phyloP scores from a whole-genome alignment of 1,140 invertebrate species.

The Lordiphosa stackelbergi region DNA sequence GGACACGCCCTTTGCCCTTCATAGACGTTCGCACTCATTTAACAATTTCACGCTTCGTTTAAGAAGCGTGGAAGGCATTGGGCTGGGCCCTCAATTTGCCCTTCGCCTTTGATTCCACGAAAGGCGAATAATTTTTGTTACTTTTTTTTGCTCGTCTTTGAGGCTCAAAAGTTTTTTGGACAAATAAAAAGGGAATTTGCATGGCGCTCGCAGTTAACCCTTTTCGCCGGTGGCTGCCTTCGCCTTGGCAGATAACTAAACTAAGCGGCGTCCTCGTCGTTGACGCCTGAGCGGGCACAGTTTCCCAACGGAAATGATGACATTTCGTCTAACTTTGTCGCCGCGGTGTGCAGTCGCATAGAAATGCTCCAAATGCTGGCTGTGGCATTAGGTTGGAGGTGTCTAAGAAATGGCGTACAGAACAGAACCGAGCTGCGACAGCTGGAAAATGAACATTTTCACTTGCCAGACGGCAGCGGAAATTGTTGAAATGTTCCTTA shows the following conservation, averaged over 20 bases:
- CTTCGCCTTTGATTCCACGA: conserved; percentile 37
- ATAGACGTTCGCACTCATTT: conserved; percentile 70
- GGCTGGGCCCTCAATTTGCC: conserved; percentile 16
- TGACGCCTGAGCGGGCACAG: conserved; percentile 55
- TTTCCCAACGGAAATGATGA: conserved; percentile 74
- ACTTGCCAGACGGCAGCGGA: conserved; percentile 42
- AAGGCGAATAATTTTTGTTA: conserved; percentile 19
- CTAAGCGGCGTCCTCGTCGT: conserved; percentile 4
- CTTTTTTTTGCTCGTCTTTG: conserved; percentile 10
- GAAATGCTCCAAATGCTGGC: conserved; percentile 42
- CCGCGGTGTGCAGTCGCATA: conserved; percentile 63
- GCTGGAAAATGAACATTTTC: conserved; percentile 64
- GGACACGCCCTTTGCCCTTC: conserved; percentile 7
- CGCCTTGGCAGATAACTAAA: neutral
- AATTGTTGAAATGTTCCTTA: conserved; percentile 62
- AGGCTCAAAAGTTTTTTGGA: conserved; percentile 31
- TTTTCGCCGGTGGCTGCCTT: conserved; percentile 33
- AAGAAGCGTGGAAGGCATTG: conserved; percentile 50
- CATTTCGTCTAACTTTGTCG: conserved; percentile 75
- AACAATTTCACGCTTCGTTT: conserved; percentile 76
- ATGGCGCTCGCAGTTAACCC: conserved; percentile 65
- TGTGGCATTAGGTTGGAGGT: conserved; percentile 27
- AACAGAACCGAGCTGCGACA: conserved; percentile 9
- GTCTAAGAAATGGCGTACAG: conserved; percentile 54
- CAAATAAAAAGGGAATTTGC: conserved; percentile 60